These are phyloP conservation scores for Sylvia atricapilla DNA, from an alignment of 2,113 vertebrate species.

Conservation along the genomic window DNA sequence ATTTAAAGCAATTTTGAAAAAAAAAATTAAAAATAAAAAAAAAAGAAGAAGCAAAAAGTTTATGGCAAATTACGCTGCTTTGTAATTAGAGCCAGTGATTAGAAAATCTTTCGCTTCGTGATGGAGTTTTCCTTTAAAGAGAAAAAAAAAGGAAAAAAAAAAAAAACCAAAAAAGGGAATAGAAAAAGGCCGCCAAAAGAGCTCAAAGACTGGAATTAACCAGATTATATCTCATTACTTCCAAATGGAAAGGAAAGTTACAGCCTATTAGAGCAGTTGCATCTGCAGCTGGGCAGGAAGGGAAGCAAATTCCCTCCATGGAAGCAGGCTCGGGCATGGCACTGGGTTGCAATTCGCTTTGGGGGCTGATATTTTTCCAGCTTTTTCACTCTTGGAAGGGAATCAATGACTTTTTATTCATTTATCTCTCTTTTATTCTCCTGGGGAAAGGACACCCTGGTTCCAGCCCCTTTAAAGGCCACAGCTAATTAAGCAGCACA, in stretches of 20 bases:
- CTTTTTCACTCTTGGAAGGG: background rate
- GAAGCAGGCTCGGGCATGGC: background rate
- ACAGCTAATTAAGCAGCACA: slow-evolving; percentile 30
- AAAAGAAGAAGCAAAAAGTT: background rate
- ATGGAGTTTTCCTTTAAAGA: slow-evolving; percentile 55
- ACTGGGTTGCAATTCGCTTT: background rate
- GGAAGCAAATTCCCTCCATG: background rate
- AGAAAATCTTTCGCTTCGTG: slow-evolving; percentile 37
- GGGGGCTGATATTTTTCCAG: background rate
- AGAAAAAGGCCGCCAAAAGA: slow-evolving; percentile 61
- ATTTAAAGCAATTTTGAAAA: slow-evolving; percentile 37
- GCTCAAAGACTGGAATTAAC: slow-evolving; percentile 72
- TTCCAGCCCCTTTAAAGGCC: background rate
- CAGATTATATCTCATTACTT: slow-evolving; percentile 74
- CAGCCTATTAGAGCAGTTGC: slow-evolving; percentile 49
- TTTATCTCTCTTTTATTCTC: background rate
- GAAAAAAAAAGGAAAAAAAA: background rate
- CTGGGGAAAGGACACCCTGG: background rate
- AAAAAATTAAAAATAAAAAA: background rate
- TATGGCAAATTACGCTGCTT: slow-evolving; percentile 57
- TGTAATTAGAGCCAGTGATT: slow-evolving; percentile 70
- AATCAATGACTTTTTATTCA: background rate
- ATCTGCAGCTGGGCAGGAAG: slow-evolving; percentile 64
- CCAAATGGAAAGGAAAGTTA: slow-evolving; percentile 63
- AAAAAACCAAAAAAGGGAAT: background rate